Percentiles rank a stretch among this genome's conserved stretches.
These are phyloP conservation scores for Otis tarda DNA, from an alignment of 2,113 vertebrate species.

Conservation along the genomic window DNA sequence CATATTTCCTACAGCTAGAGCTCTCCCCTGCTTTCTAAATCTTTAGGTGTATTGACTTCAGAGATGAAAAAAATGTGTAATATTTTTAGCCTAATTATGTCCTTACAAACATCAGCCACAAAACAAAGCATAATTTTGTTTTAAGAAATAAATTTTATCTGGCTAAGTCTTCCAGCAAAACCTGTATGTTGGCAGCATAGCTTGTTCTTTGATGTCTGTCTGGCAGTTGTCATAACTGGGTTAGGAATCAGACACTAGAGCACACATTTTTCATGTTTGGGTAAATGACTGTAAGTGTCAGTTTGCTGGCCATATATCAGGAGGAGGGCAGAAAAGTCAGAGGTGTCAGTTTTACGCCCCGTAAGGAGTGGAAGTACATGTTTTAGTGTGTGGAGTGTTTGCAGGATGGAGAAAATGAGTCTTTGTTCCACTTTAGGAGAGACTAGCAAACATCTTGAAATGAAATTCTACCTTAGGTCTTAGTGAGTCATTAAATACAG, in stretches of 20 bases:
- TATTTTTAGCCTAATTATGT: slow-evolving; percentile 55
- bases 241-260: slow-evolving; percentile 26
- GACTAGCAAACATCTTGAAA: not conserved
- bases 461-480: not conserved
- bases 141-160: not conserved
- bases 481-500: not conserved
- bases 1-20: not conserved
- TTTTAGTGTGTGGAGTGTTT: not conserved
- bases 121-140: slow-evolving; percentile 2
- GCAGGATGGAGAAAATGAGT: not conserved
- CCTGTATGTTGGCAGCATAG: not conserved
- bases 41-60: not conserved
- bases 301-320: not conserved
- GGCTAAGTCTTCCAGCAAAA: not conserved
- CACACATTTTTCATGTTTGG: slow-evolving; percentile 15
- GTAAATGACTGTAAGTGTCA: not conserved
- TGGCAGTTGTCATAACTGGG: slow-evolving; percentile 45
- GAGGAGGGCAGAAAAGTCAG: not conserved
- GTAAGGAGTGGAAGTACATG: not conserved
- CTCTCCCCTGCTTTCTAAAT: not conserved
- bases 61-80: not conserved
- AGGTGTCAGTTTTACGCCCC: not conserved
- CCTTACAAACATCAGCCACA: slow-evolving; percentile 7
- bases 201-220: slow-evolving; percentile 19
- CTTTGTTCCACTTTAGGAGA: not conserved